A percentile compares a stretch with the other conserved stretches of the same genome.
Evolutionary conservation across 2,888 invertebrate species (phyloP).

Genomic region (Brachylomia viminalis): DNA sequence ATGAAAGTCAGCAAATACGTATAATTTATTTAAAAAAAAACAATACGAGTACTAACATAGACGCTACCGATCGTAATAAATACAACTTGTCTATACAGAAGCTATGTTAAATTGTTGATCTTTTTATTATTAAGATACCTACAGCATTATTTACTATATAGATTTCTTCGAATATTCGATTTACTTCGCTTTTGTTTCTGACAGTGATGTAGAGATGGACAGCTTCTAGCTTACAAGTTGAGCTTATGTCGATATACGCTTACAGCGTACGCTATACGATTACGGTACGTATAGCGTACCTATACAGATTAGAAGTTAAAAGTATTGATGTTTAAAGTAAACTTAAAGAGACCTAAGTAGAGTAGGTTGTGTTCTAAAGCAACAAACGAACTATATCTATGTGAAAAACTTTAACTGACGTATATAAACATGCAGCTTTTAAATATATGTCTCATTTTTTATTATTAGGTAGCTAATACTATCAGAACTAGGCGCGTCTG

Average conservation of each 20-base stretch:
- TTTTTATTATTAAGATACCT: constrained; percentile 3
- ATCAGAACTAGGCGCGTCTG: neutral
- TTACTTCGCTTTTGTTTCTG: neutral
- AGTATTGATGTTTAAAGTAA: neutral
- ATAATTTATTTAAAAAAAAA: neutral
- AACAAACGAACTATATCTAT: neutral
- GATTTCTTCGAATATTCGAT: neutral
- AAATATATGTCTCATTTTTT: neutral
- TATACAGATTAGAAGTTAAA: neutral
- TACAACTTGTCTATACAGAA: neutral
- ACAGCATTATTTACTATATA: neutral
- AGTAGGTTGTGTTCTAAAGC: neutral
- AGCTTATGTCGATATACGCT: neutral
- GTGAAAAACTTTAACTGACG: neutral
- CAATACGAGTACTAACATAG: neutral
- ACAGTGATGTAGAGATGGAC: neutral
- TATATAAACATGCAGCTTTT: neutral
- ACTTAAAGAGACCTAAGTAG: neutral
- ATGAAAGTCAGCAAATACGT: no score
- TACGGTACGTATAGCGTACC: neutral
- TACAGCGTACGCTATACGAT: no score
- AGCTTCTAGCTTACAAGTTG: neutral
- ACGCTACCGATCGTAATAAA: neutral
- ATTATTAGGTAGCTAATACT: neutral
- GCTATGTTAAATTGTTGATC: constrained; percentile 18